A percentile compares a stretch with the other conserved stretches of the same genome.
These are phyloP conservation scores for Tylochromis polylepis DNA, from an alignment of 2,113 vertebrate genomes.

Conservation along the genomic window DNA sequence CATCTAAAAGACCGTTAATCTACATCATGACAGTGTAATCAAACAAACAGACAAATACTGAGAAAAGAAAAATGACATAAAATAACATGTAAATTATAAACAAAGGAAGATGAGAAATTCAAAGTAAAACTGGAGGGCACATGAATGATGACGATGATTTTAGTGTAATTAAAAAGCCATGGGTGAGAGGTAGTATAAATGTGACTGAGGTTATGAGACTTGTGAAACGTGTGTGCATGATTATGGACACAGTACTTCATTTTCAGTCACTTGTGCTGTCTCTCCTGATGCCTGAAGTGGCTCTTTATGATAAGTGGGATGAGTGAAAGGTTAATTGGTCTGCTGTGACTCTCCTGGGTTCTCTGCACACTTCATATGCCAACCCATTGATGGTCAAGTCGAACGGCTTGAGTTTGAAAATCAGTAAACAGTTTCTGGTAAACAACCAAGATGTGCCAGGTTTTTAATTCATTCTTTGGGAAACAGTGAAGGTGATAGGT, in stretches of 20 bases:
- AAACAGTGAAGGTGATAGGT: not conserved
- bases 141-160: not conserved
- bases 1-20: not conserved
- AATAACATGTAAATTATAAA: not conserved
- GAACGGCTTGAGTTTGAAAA: not conserved
- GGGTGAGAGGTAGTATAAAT: not conserved
- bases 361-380: conserved; percentile 30
- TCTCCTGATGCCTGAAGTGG: conserved; percentile 34
- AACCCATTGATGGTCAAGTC: not conserved
- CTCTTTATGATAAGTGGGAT: conserved; percentile 55
- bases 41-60: not conserved
- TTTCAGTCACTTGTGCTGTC: conserved; percentile 20
- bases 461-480: not conserved
- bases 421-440: not conserved
- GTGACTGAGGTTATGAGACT: not conserved
- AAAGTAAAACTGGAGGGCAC: not conserved
- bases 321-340: conserved; percentile 65
- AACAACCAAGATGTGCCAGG: not conserved
- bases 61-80: not conserved
- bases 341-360: conserved; percentile 30
- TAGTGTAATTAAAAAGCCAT: not conserved
- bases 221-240: not conserved
- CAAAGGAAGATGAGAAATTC: not conserved
- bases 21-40: not conserved
- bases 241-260: conserved; percentile 11